phyloP scores from a whole-genome alignment of 2,888 invertebrate genomes.

The Watsonalla cultraria region DNA sequence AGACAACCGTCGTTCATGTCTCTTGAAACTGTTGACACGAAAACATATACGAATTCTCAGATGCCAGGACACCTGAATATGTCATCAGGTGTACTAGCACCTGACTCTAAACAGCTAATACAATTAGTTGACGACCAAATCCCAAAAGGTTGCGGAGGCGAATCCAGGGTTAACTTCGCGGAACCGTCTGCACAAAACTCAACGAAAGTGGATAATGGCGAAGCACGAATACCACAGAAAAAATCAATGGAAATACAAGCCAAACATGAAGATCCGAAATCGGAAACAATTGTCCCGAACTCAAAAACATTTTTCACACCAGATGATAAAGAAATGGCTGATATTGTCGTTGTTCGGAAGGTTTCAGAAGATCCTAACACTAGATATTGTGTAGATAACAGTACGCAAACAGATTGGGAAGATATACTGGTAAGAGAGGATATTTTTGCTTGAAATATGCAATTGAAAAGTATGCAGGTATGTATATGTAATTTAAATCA shows the following conservation, averaged over 20 bases:
- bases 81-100: neutral
- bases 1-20: neutral
- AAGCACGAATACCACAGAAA: neutral
- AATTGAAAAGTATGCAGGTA: no score
- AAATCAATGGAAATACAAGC: neutral
- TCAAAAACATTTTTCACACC: neutral
- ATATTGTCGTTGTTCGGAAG: neutral
- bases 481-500: neutral
- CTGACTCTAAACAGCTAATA: neutral
- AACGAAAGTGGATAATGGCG: neutral
- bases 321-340: neutral
- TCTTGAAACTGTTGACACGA: neutral
- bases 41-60: neutral
- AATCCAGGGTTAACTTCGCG: neutral
- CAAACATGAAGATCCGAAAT: neutral
- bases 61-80: neutral
- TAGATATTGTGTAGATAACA: conserved; percentile 14
- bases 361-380: conserved; percentile 1
- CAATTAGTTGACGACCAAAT: neutral
- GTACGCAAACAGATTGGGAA: conserved; percentile 54
- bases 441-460: neutral
- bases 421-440: conserved; percentile 42
- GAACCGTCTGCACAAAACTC: neutral
- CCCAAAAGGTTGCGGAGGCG: neutral
- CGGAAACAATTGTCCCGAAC: neutral